These are phyloP conservation scores for Lithobates pipiens DNA, from an alignment of 2,797 vertebrate genomes.

Conservation along the genomic window DNA sequence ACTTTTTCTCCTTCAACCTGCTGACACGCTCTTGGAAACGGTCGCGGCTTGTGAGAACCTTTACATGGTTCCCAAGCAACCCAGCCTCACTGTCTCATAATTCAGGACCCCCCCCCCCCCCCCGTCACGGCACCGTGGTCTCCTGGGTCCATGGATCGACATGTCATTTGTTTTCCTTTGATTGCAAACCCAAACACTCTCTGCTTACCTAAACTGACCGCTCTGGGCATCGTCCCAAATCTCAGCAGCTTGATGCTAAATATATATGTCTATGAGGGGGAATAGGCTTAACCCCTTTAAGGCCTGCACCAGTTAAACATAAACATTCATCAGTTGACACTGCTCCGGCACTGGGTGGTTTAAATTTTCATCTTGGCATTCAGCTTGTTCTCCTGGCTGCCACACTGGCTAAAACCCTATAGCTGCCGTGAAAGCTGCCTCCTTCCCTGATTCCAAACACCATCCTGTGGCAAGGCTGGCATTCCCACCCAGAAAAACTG, in stretches of 20 bases:
- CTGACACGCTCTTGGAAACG: background rate
- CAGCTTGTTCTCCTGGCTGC: too few species aligned
- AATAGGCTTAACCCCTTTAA: background rate
- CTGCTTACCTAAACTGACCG: constrained; percentile 40
- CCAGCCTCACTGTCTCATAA: constrained; percentile 6
- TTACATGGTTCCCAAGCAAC: background rate
- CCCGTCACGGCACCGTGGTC: background rate
- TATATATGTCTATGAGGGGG: constrained; percentile 33
- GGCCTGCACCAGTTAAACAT: background rate
- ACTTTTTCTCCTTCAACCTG: background rate
- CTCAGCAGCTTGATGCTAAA: constrained; percentile 31
- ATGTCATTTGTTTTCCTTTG: constrained; percentile 58
- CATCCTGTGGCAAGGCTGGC: too few species aligned
- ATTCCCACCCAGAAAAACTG: too few species aligned
- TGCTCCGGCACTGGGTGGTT: too few species aligned
- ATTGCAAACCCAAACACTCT: constrained; percentile 43
- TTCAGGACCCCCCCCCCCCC: background rate
- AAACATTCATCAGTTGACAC: too few species aligned
- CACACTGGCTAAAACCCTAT: too few species aligned
- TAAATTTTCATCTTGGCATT: too few species aligned
- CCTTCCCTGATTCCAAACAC: too few species aligned
- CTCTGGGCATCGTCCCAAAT: constrained; percentile 44
- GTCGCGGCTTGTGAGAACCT: background rate
- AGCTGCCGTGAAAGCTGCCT: too few species aligned
- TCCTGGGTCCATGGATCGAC: constrained; percentile 33